Evolutionary conservation across 2,113 vertebrate genomes (phyloP).

Genomic region (Theropithecus gelada): DNA sequence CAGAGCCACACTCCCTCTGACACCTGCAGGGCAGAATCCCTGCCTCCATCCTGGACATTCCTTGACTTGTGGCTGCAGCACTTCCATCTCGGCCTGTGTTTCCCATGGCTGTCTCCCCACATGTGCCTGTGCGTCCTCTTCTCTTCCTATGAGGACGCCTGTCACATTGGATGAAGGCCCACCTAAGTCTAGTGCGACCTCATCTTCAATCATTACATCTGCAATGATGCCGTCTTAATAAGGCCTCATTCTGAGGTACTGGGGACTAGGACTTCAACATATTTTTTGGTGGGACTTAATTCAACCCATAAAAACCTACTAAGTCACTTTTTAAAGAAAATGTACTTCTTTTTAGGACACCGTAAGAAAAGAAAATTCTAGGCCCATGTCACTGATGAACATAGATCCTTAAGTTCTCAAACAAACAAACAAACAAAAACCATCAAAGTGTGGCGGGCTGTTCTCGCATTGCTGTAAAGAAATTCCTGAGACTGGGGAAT

Average conservation of each 20-base stretch:
- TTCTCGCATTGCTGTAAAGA: no score
- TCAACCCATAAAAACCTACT: neutral
- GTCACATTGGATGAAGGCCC: neutral
- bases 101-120: neutral
- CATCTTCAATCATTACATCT: neutral
- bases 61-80: neutral
- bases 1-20: neutral
- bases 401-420: neutral
- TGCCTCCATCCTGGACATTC: neutral
- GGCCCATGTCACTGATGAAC: neutral
- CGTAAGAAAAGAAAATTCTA: neutral
- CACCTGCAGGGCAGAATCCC: neutral
- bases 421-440: neutral
- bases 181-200: neutral
- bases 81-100: neutral
- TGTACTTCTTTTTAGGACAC: neutral
- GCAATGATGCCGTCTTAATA: neutral
- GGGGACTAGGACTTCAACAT: neutral
- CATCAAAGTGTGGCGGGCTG: no score
- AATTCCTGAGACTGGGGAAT: no score
- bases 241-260: neutral
- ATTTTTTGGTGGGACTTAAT: no score
- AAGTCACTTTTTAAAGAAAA: neutral
- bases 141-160: neutral
- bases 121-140: neutral